Base-by-base conservation (phyloP, 64 coral and sea anemone species). In the Stichodactyla mertensii region DNA sequence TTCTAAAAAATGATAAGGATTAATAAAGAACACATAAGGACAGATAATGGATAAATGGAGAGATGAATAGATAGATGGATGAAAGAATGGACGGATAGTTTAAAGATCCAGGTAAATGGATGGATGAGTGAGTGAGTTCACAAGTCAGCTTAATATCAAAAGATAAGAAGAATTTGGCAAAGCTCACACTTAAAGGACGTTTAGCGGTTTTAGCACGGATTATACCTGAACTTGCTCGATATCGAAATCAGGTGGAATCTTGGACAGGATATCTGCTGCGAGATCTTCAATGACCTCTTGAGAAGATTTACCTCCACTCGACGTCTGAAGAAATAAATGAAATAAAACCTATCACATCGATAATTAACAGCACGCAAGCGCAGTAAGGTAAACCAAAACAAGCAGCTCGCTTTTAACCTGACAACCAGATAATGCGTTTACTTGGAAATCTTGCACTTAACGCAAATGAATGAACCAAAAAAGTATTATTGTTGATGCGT, bases 231-330 rank as follows among this genome's bases (percentile, higher is more conserved):
- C 96, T 36, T 85, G 59, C 80, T 99, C 96, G 8, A 92, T 92
- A 87, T 99, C 88, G 61, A 99, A 99, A 70, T 94, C 90, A 10
- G 51, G 55, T 7, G 96, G 96, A 67, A 99, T 86, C 56, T 99
- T 99, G 22, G 96, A 99, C 22, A 99, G 78, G 78, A 99, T 95
- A 66, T 99, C 96, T 4, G 87, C 88, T 0, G 96, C 96, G 2
- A 99, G 85, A 74, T 99, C 96, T 61, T 99, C 87, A 18, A 99
- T 92, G 26, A 99, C 96, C 19, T 99, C 93, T 71, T 99, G 96
- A 7, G 93, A 95, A 18, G 93, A 92, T 27, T 99, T 99, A 0
- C 96, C 96, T 31, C 93, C 93, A 91, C 96, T 94, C 10, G 92
- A 89, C 36, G 95, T 94, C 95, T 98, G 71, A 24, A 82, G 28